Conservation (phyloP, 2,888 invertebrate genomes). For the Tinea trinotella region DNA sequence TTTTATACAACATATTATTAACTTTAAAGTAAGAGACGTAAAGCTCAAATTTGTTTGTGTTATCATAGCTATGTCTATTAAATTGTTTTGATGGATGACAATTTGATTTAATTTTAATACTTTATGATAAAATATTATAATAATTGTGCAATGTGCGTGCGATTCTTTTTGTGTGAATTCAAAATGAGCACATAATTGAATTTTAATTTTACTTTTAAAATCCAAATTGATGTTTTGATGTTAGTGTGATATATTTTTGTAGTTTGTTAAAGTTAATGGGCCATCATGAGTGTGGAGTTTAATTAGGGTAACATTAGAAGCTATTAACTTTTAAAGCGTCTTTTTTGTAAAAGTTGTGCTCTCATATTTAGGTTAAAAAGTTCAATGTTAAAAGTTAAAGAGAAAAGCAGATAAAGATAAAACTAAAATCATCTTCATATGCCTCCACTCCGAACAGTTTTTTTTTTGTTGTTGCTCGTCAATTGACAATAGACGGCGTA, state of each 20-base stretch:
- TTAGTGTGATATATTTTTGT: neutral
- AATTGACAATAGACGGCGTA: no score
- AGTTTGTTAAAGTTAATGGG: no score
- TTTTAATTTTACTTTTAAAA: neutral
- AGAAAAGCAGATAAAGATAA: no score
- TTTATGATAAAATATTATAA: constrained; percentile 51
- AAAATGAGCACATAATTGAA: neutral
- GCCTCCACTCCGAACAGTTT: no score
- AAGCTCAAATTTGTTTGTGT: neutral
- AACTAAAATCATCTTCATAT: no score
- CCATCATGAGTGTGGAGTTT: no score
- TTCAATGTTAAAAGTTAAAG: no score
- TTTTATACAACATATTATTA: neutral
- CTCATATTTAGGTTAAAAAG: no score
- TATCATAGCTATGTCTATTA: constrained; percentile 43
- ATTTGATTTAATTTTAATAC: constrained; percentile 66
- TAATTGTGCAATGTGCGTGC: constrained; percentile 12
- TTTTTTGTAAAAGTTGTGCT: no score
- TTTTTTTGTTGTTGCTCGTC: no score
- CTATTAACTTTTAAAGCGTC: no score
- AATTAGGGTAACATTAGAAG: no score
- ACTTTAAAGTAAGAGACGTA: neutral
- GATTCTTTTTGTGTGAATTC: constrained; percentile 10
- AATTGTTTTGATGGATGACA: constrained; percentile 64
- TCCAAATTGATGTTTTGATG: constrained; percentile 1